These are phyloP conservation scores for Stenchaetothrips biformis DNA, from an alignment of 2,888 invertebrate genomes.

Conservation along the genomic window DNA sequence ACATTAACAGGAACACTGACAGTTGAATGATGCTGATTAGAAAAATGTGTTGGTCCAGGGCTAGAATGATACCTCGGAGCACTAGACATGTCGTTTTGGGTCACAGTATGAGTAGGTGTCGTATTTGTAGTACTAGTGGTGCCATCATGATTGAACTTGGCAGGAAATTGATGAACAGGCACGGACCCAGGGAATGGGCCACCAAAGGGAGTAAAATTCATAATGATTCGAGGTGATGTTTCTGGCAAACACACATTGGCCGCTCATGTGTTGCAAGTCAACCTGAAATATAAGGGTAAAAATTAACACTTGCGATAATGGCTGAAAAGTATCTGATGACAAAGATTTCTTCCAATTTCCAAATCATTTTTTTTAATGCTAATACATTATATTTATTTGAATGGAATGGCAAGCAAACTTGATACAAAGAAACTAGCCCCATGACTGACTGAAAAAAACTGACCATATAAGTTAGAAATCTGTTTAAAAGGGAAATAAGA, in stretches of 20 bases:
- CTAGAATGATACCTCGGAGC: conserved; percentile 36
- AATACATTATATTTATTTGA: too few species aligned
- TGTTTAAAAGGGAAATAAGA: too few species aligned
- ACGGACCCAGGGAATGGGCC: conserved; percentile 72
- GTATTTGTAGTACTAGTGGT: conserved; percentile 38
- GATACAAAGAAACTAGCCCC: too few species aligned
- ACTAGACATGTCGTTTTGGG: conserved; percentile 20
- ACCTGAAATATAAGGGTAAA: background rate
- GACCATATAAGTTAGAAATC: too few species aligned
- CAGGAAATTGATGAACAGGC: conserved; percentile 79
- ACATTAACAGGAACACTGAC: conserved; percentile 54
- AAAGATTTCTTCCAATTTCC: too few species aligned
- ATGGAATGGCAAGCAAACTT: too few species aligned
- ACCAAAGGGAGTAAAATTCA: conserved; percentile 85
- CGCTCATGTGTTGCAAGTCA: background rate
- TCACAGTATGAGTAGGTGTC: conserved; percentile 29
- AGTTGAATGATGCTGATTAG: conserved; percentile 51
- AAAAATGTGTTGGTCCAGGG: conserved; percentile 47
- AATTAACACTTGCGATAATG: too few species aligned
- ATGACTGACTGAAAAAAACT: too few species aligned
- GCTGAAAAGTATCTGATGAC: too few species aligned
- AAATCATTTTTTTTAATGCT: background rate
- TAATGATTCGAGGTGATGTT: conserved; percentile 41
- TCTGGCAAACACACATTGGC: background rate
- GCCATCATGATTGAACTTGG: conserved; percentile 59